phyloP scores from a whole-genome alignment of 2,113 vertebrate genomes.

The Halichoeres trimaculatus region DNA sequence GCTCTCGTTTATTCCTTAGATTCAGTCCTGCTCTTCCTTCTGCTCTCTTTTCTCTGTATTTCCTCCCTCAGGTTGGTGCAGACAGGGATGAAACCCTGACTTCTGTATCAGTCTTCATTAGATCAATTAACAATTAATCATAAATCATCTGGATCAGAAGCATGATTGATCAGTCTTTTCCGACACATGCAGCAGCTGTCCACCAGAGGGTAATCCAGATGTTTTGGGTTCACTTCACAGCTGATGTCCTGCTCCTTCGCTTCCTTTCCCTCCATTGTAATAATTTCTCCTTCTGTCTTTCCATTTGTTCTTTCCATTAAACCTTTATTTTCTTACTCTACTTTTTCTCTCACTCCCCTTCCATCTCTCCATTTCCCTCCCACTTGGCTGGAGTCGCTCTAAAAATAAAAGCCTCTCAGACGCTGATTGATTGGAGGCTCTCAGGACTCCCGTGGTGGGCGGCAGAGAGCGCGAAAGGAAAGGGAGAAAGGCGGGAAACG shows the following conservation, averaged over 20 bases:
- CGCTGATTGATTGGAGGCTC: slow-evolving; percentile 77
- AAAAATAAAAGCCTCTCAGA: slow-evolving; percentile 75
- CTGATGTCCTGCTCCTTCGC: too few relatives aligned
- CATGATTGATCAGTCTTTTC: too few relatives aligned
- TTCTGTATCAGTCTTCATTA: too few relatives aligned
- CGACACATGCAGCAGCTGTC: too few relatives aligned
- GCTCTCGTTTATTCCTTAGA: neutral
- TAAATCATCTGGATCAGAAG: too few relatives aligned
- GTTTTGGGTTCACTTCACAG: too few relatives aligned
- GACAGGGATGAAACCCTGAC: too few relatives aligned
- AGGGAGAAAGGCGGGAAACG: neutral
- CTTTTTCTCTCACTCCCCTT: slow-evolving; percentile 2
- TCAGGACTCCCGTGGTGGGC: slow-evolving; percentile 68
- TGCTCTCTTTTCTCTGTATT: too few relatives aligned
- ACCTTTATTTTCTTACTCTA: slow-evolving; percentile 13
- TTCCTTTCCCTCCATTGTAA: neutral
- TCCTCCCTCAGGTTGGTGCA: too few relatives aligned
- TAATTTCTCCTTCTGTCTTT: slow-evolving; percentile 3
- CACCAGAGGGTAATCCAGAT: too few relatives aligned
- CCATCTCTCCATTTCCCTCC: slow-evolving; percentile 52
- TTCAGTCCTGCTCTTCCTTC: neutral
- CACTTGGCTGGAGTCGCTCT: slow-evolving; percentile 89
- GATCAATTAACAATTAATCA: too few relatives aligned
- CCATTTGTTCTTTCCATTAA: neutral
- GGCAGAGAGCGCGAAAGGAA: slow-evolving; percentile 34